Evolutionary conservation across 2,888 invertebrate genomes (phyloP), one percentile per base, ranked within the genome.

Genomic region (Acronicta psi): DNA sequence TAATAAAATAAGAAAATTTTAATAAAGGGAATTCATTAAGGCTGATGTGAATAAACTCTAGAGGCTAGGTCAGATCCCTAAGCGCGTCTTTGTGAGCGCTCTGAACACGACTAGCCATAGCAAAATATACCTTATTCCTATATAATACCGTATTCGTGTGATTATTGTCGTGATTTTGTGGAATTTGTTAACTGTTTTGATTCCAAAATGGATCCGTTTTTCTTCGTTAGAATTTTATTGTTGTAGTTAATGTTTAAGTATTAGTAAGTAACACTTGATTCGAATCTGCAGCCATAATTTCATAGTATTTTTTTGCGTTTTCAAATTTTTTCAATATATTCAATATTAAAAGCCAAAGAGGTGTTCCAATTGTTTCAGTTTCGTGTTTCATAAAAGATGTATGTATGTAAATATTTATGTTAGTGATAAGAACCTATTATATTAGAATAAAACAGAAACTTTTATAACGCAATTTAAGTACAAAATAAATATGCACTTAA

Each of bases 391-490:
- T 38, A 40, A 45, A 18, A 51, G 20, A 18, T 70, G 70, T 75
- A 78, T 68, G 69, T 73, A 64, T 82, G 79, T 82, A 83, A 73
- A 79, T 80, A 79, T 67, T 38, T 59, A 61, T 64, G 46, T 66
- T 58, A 61, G 43, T 49, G 58, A 49, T 61, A 58, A 2, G 34
- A n/a, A 6, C n/a, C n/a, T 34, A 34, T n/a, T 34, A 34, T n/a
- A n/a, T 13, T 41, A 60, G 37, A 64, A 25, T 40, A 23, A 29
- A 50, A 53, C 13, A 62, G 42, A 25, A 54, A 52, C 17, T 81
- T 82, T 81, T 82, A 55, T 83, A 82, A 73, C 56, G 65, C 66
- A 69, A 71, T 66, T 67, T 72, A 74, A 82, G 80, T 82, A 81
- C 80, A 80, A 82, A 82, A 81, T 82, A 80, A 78, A 82, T 57